Conservation (phyloP, 2,797 vertebrate species). For the Lutjanus campechanus region DNA sequence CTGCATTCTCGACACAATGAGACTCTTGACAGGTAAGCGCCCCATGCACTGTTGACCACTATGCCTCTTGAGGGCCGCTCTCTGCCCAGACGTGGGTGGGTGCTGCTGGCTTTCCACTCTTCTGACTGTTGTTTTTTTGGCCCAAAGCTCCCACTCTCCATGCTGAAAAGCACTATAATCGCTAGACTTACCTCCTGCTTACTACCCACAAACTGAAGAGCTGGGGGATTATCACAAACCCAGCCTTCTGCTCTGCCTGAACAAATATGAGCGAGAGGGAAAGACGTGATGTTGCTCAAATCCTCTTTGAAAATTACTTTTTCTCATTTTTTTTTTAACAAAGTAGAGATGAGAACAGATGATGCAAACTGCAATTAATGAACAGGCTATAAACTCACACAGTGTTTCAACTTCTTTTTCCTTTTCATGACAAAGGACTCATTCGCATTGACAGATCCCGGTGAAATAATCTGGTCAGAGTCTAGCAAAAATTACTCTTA, state of each 20-base stretch:
- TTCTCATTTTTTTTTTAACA: neutral
- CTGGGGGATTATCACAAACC: constrained; percentile 57
- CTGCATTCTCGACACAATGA: constrained; percentile 57
- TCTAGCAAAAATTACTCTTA: neutral
- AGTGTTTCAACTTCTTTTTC: neutral
- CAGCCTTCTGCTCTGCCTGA: constrained; percentile 56
- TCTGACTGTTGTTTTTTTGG: constrained; percentile 30
- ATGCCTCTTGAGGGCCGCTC: constrained; percentile 44
- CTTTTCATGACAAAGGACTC: neutral
- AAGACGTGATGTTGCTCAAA: constrained; percentile 40
- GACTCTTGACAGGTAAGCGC: constrained; percentile 66
- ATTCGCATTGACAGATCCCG: neutral
- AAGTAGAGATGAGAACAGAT: constrained; percentile 2
- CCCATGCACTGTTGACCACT: constrained; percentile 61
- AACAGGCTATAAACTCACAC: neutral
- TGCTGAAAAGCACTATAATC: constrained; percentile 40
- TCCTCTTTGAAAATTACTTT: constrained; percentile 18
- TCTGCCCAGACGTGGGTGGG: constrained; percentile 38
- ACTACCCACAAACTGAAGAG: constrained; percentile 47
- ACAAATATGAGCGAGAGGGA: constrained; percentile 33
- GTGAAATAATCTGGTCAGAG: neutral
- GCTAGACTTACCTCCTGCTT: constrained; percentile 58
- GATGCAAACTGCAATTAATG: neutral
- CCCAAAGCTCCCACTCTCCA: constrained; percentile 31
- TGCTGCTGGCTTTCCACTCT: constrained; percentile 39